phyloP scores from a whole-genome alignment of 2,888 invertebrate genomes.

The Pegoplata infirma region DNA sequence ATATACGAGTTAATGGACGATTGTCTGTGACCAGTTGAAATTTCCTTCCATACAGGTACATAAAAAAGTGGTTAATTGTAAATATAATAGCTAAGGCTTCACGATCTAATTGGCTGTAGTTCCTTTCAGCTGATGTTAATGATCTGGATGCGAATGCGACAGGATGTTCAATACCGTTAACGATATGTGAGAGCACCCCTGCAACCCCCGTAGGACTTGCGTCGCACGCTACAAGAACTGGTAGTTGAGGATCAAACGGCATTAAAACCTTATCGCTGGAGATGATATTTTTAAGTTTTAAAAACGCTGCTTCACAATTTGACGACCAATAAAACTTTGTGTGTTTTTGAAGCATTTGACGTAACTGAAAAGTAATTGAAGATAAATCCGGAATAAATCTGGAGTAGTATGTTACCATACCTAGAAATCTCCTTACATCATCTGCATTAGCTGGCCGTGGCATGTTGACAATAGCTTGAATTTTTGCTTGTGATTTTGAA shows the following conservation, averaged over 20 bases:
- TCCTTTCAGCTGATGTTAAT: conserved; percentile 43
- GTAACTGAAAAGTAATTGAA: conserved; percentile 37
- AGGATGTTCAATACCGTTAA: conserved; percentile 30
- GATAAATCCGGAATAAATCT: conserved; percentile 49
- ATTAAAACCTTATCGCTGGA: conserved; percentile 35
- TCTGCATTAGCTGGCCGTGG: conserved; percentile 36
- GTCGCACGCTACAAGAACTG: conserved; percentile 29
- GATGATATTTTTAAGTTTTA: conserved; percentile 49
- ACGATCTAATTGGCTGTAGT: conserved; percentile 44
- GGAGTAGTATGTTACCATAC: conserved; percentile 54
- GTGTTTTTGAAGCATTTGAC: conserved; percentile 35
- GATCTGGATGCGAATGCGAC: conserved; percentile 49
- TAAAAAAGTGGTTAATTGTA: conserved; percentile 20
- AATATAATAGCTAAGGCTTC: conserved; percentile 36
- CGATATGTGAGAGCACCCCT: conserved; percentile 38
- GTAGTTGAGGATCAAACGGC: conserved; percentile 38
- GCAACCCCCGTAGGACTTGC: conserved; percentile 48
- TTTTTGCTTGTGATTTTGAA: conserved; percentile 51
- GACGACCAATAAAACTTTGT: conserved; percentile 37
- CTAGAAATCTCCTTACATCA: conserved; percentile 54
- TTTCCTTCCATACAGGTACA: conserved; percentile 20
- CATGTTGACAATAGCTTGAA: conserved; percentile 50
- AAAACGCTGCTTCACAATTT: conserved; percentile 51
- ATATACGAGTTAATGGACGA: conserved; percentile 35
- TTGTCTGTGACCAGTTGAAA: conserved; percentile 51